These are phyloP conservation scores for Colostygia pectinataria DNA, from an alignment of 2,888 invertebrate genomes.

Conservation along the genomic window DNA sequence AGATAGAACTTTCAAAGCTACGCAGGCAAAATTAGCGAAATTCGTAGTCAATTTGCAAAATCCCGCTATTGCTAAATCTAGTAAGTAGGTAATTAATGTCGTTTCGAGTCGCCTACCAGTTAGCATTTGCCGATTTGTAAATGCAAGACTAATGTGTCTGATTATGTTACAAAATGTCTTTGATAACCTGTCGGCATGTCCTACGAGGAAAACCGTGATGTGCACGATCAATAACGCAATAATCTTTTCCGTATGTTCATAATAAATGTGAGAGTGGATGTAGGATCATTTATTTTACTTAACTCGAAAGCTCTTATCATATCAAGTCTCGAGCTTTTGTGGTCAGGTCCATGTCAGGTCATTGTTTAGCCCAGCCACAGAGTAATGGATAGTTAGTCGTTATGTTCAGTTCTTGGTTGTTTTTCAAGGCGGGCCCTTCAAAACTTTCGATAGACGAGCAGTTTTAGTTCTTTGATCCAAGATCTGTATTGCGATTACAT, in stretches of 20 bases:
- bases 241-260: constrained; percentile 50
- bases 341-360: constrained; percentile 10
- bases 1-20: background rate
- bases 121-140: constrained; percentile 21
- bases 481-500: too few relatives aligned
- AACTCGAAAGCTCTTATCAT: constrained; percentile 63
- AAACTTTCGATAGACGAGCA: too few relatives aligned
- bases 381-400: too few relatives aligned
- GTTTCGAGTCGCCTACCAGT: constrained; percentile 13
- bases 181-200: constrained; percentile 24
- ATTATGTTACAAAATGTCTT: constrained; percentile 23
- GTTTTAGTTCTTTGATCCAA: too few relatives aligned
- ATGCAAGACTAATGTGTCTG: constrained; percentile 19
- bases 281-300: constrained; percentile 71
- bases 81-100: constrained; percentile 25
- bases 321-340: constrained; percentile 36
- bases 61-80: constrained; percentile 15
- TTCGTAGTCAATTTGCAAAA: constrained; percentile 12
- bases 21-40: background rate
- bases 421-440: too few relatives aligned
- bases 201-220: constrained; percentile 19
- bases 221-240: constrained; percentile 60
- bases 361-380: constrained; percentile 11
- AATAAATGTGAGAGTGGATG: constrained; percentile 55
- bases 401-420: too few relatives aligned